Evolutionary conservation across 2,797 vertebrate species (phyloP), one percentile per base, ranked within the genome.

Genomic region (Semaprochilodus insignis): DNA sequence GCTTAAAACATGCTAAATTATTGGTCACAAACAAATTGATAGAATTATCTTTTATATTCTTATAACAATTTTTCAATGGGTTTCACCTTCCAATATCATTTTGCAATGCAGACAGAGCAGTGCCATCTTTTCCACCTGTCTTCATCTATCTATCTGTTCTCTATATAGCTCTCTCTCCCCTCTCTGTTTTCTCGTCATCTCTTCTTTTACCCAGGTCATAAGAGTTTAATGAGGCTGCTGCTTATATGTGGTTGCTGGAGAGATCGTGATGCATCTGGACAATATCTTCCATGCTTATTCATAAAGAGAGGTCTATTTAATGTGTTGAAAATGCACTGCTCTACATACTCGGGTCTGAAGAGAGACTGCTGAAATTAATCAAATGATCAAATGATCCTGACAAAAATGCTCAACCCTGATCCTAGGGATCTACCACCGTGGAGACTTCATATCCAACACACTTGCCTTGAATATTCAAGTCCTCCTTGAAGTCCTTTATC

Each of bases 221-320:
- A 80, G 85, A 63, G 72, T 82, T 81, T 89, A 90, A 92, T 91
- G 89, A 82, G 86, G 85, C 80, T 78, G 69, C 36, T 10, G 36
- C 86, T 89, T 76, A 17, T 1, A 6, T 85, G 72, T 3, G 34
- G 60, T 81, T 74, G 17, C 78, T 74, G 79, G 66, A 73, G 81
- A 76, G 66, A 83, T 77, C 19, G 31, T 70, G 63, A 71, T 71
- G 27, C 31, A 65, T 31, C 34, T 54, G 76, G 89, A 87, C 85
- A 80, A 48, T 65, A 70, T 78, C 80, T 90, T 92, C 88, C 78
- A 70, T 86, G 19, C 76, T 74, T 67, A 44, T 84, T 74, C 82
- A 69, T 85, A 83, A 88, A 89, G 74, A 84, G 83, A 86, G 66
- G 14, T 65, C 85, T 88, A 81, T 87, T 91, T 88, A 88, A 59